Base-by-base conservation (phyloP, 2,888 invertebrate genomes). In the Serrognathus titanus region DNA sequence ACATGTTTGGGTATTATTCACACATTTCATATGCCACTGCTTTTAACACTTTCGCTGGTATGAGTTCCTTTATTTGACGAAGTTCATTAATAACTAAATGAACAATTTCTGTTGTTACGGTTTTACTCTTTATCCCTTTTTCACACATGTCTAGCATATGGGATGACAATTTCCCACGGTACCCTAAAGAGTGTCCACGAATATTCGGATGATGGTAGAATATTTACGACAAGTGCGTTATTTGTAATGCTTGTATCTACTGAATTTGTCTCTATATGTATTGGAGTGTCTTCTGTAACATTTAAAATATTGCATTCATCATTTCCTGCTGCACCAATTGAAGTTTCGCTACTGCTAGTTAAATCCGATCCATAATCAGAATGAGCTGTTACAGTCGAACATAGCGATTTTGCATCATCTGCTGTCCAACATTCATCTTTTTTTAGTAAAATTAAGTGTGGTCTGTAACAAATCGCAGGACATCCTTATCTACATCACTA, bases 1-100 rank as follows among this genome's bases (percentile, higher is more conserved):
- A 66, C 31, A 53, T 53, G 41, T 51, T 40, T 6, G 66, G 64
- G 55, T 55, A 66, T 52, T 60, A 56, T 3, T 58, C 49, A n/a
- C 60, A 48, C 8, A 66, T 52, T 56, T 66, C 58, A 41, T 52
- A 48, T 35, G 63, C 58, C 5, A 57, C 51, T 8, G 48, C 38
- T 56, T 63, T 64, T 7, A 66, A 55, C 9, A 60, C 59, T 43
- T 55, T 57, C 9, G 48, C 36, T 6, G 63, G 61, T 41, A 66
- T 62, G 5, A 38, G 38, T 47, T 9, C 50, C 35, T 58, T 57
- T 9, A 61, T 56, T 36, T 53, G 24, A 37, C 61, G 16, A 58
- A 63, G 52, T 53, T 59, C 54, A 40, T 61, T 53, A 24, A 63
- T 58, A 7, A 60, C 47, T 12, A 41, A 51, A 37, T 62, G 62